Base-by-base conservation (phyloP, 2,888 invertebrate species). In the Argynnis bischoffii region DNA sequence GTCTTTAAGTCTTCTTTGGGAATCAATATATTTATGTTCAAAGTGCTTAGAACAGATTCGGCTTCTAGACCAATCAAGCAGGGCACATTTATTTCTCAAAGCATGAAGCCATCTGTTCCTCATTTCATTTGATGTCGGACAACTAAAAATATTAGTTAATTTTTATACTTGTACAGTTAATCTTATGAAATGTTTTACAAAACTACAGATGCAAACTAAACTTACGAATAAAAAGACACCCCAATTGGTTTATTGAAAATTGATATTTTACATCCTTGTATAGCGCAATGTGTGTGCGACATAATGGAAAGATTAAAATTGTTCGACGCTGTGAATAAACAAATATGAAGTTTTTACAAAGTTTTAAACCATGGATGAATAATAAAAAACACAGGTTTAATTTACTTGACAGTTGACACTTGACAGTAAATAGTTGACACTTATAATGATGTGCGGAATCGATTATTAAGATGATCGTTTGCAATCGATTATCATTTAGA, bases 41-140 rank as follows among this genome's bases (percentile, higher is more conserved):
- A 92, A 92, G 78, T 91, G 91, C 71, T 79, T 88, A 0, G 91
- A 90, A 68, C 92, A 92, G 61, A 92, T 87, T 74, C 79, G 86
- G 70, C 89, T 90, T 76, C 78, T 87, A 5, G 74, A 67, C 89
- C 88, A 91, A 71, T 92, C 89, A 51, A 92, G 74, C 54, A 80
- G 72, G 60, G 80, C 73, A 72, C 90, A 90, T 72, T 81, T 88
- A 66, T 83, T 85, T 75, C 82, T 89, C 13, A 91, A 77, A 26
- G 85, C 71, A 67, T 81, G 80, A 8, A 88, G 75, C 92, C 92
- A 92, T 77, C 81, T 86, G 67, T 80, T 87, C 68, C 89, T 82
- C 84, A 89, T 85, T 71, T 88, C 88, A 56, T 71, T 71, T 6
- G 73, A 77, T 48, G 77, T 70, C 55, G 92, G 92, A 74, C 86